Evolutionary conservation across 2,113 vertebrate genomes (phyloP), one percentile per base, ranked within the genome.

Genomic region (Xyliphius kryptos): DNA sequence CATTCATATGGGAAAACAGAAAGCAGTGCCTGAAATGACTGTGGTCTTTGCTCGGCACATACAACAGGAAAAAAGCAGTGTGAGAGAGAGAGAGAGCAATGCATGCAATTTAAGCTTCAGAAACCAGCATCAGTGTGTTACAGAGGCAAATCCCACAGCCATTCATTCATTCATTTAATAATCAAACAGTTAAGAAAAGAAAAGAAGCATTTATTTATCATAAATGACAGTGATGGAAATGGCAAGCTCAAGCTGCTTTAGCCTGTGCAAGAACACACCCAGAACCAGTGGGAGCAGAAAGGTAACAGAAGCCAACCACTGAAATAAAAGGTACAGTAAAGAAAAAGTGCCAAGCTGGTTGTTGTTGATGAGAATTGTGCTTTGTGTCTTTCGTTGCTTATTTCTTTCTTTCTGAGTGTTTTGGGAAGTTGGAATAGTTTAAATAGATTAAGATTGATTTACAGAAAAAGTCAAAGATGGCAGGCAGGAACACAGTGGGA

Each of bases 221-320:
- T 65, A 80, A 70, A 89, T 82, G 87, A 90, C 88, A 89, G 90
- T 76, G 82, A 88, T 86, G 87, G 90, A 85, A 86, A 84, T 87
- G 84, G 87, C 41, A 85, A 78, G 83, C 73, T 80, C 80, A 86
- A 88, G 89, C 71, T 81, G 81, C 55, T 73, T 82, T 73, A 69
- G 41, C 44, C 74, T 69, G 73, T 56, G 47, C 48, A 63, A 77
- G 71, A 81, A 71, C 60, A 72, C 75, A 65, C 13, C 64, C 56
- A 54, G 63, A 67, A 63, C 11, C 16, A 21, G 41, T 49, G 17
- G 17, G 76, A 54, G 68, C 41, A 73, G 61, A 47, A 74, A 76
- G 72, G 74, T 69, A 54, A 71, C 53, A 83, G 57, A 79, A 72
- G 72, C 63, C 44, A 80, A 75, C 76, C 77, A 10, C 40, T 40